Base-by-base conservation (phyloP, 2,797 vertebrate species). In the Propithecus perrieri region DNA sequence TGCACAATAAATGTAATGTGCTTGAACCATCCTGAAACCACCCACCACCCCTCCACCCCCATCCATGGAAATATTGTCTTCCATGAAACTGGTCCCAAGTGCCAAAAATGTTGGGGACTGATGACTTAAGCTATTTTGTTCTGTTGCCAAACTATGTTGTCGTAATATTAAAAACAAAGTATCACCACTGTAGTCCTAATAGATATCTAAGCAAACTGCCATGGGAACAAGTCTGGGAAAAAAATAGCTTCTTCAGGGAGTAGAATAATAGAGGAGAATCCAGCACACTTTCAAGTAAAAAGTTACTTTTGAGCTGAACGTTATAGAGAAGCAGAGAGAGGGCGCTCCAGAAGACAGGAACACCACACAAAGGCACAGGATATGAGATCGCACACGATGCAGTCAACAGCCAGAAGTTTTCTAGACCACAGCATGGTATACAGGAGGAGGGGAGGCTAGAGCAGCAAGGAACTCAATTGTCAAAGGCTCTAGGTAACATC, bases 401-500 rank as follows among this genome's bases (percentile, higher is more conserved):
- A 78, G 78, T 35, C 17, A 2, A 11, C 2, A 55, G 9, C 5
- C 22, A 15, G 7, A 75, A 57, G 24, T 57, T 17, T 43, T 50
- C 26, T 18, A 24, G n/a, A 43, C 5, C 4, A 61, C 8, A 9
- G 2, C 28, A 24, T 0, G 2, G 2, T 3, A 24, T 1, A 11
- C 0, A 80, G 33, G 57, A 69, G 33, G 57, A 90, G 7, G 14
- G 61, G 63, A 85, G 10, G 9, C 28, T 41, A 55, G 14, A 57
- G 26, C 4, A 41, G 26, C 18, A 59, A 87, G 38, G 1, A 13
- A 46, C 35, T 20, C 76, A 30, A 3, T 4, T 18, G 4, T 33
- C 63, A 61, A 74, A 38, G 48, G 22, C 75, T 87, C 65, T 33
- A 13, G 46, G 8, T 17, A 35, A 48, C 15, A 35, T 11, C 24